phyloP scores from a whole-genome alignment of 2,888 invertebrate species.

The Siphlonurus alternatus region DNA sequence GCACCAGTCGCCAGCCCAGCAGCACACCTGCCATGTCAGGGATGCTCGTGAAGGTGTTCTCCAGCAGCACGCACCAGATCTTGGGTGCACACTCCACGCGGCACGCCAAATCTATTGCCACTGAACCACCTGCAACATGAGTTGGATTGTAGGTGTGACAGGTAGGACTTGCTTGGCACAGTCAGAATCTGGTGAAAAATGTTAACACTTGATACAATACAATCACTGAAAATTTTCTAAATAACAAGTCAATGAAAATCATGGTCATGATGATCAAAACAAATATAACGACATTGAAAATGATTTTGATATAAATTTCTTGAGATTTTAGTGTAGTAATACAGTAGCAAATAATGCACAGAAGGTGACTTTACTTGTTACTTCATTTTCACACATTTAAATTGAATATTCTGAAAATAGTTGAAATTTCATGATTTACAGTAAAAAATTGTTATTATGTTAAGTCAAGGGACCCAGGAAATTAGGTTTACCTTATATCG shows the following conservation, averaged over 20 bases:
- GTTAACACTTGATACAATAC: not conserved
- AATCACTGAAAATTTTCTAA: not conserved
- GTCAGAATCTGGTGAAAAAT: not conserved
- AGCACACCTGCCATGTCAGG: conserved; percentile 80
- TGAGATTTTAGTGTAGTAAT: no score
- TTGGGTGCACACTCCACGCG: conserved; percentile 56
- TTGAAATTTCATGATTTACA: no score
- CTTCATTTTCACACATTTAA: no score
- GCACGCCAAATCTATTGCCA: conserved; percentile 74
- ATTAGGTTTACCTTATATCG: no score
- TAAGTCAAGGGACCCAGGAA: no score
- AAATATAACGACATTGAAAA: no score
- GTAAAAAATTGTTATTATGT: no score
- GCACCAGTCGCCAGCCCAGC: conserved; percentile 51
- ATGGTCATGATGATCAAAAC: no score
- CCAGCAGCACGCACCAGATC: conserved; percentile 75
- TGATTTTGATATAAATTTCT: no score
- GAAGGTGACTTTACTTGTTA: no score
- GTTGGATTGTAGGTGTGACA: conserved; percentile 6
- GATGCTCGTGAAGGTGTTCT: conserved; percentile 91
- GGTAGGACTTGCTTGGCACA: not conserved
- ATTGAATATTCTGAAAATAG: no score
- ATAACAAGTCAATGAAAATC: not conserved
- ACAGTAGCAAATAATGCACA: no score
- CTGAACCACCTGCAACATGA: conserved; percentile 64